Percentiles rank a stretch among this genome's conserved stretches.
Evolutionary conservation across 1,140 invertebrate species (phyloP).

Genomic region (Anadara kagoshimensis): DNA sequence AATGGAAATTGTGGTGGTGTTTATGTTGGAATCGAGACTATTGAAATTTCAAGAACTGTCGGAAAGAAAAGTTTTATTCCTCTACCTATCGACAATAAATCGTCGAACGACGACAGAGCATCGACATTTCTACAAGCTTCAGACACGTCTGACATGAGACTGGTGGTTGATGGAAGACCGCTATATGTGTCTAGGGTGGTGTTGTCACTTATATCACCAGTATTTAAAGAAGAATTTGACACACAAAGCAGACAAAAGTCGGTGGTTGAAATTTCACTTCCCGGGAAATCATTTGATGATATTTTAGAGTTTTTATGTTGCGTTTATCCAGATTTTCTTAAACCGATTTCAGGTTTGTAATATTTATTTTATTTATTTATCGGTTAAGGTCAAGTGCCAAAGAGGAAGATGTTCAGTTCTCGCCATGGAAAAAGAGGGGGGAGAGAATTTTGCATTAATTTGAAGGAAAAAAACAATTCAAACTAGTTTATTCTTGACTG

Average conservation of each 20-base stretch:
- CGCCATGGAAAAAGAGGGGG: no score
- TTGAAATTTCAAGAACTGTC: no score
- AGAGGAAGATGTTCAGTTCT: no score
- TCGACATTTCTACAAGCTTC: constrained; percentile 23
- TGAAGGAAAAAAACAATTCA: no score
- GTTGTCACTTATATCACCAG: constrained; percentile 40
- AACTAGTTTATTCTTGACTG: no score
- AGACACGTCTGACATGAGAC: constrained; percentile 42
- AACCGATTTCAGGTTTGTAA: constrained; percentile 2
- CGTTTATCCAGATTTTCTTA: constrained; percentile 43
- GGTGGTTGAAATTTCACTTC: constrained; percentile 36
- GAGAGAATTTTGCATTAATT: no score
- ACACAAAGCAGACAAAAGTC: constrained; percentile 13
- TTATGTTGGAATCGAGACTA: no score
- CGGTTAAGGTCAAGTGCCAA: no score
- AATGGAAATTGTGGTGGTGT: no score
- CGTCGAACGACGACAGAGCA: neutral
- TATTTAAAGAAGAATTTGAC: constrained; percentile 33
- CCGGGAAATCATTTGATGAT: constrained; percentile 33
- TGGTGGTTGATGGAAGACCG: constrained; percentile 40
- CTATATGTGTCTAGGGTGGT: constrained; percentile 44
- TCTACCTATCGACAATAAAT: neutral
- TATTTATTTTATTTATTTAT: no score
- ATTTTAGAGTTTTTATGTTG: constrained; percentile 44
- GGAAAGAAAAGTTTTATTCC: no score